Conservation (phyloP, 2,797 vertebrate genomes). For the Pseudopleuronectes americanus region DNA sequence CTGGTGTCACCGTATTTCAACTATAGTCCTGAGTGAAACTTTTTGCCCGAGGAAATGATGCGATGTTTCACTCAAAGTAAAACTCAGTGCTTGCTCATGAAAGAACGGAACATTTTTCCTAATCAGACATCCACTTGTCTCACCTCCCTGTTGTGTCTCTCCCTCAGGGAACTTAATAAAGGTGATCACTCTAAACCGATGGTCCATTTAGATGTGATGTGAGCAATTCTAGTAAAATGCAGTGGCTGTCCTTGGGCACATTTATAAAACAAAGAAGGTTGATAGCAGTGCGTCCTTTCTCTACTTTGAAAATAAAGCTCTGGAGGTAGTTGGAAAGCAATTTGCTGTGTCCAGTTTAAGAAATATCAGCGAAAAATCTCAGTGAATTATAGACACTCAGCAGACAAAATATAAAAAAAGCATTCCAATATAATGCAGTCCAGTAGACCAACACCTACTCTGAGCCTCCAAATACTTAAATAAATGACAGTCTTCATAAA, state of each 20-base stretch:
- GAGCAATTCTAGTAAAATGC: constrained; percentile 34
- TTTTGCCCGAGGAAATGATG: constrained; percentile 1
- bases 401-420: background rate
- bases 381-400: background rate
- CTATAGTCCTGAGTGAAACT: constrained; percentile 7
- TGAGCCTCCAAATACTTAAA: no score
- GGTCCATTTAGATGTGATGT: constrained; percentile 44
- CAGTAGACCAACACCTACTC: background rate
- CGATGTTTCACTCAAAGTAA: constrained; percentile 18
- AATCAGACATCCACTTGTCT: constrained; percentile 38
- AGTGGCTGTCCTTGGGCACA: constrained; percentile 19
- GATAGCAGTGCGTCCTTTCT: constrained; percentile 17
- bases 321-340: background rate
- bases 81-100: constrained; percentile 30
- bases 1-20: constrained; percentile 12
- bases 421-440: background rate
- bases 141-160: constrained; percentile 26
- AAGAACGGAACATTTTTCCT: constrained; percentile 46
- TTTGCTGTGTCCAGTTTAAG: constrained; percentile 2
- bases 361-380: background rate
- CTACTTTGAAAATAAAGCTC: constrained; percentile 16
- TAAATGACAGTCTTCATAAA: background rate
- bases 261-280: constrained; percentile 39
- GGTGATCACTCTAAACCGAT: constrained; percentile 64
- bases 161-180: constrained; percentile 55